Evolutionary conservation across 2,888 invertebrate species (phyloP).

Genomic region (Calameuta pallipes): DNA sequence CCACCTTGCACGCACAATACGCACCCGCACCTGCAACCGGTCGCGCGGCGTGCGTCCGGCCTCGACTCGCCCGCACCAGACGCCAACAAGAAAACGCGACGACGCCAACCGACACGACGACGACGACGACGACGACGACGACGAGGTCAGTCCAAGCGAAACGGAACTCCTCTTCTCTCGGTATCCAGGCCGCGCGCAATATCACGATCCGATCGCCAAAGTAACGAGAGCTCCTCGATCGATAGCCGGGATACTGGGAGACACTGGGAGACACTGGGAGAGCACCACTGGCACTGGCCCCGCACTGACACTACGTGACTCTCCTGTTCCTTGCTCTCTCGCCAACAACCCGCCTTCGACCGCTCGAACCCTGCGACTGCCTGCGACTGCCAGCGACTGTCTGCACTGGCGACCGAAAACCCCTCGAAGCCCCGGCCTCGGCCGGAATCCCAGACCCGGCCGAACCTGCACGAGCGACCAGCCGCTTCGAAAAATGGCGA

Average conservation of each 20-base stretch:
- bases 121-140: neutral
- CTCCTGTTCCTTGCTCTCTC: conserved; percentile 24
- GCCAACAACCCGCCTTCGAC: conserved; percentile 36
- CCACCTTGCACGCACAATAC: conserved; percentile 8
- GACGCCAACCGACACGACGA: neutral
- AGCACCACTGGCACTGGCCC: conserved; percentile 2
- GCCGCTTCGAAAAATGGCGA: conserved; percentile 27
- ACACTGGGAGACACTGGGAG: neutral
- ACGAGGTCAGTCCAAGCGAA: neutral
- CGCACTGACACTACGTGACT: conserved; percentile 3
- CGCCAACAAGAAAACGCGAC: neutral
- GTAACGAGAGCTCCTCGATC: conserved; percentile 1
- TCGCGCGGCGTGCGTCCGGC: conserved; percentile 11
- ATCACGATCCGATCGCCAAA: conserved; percentile 1
- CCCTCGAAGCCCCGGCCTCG: conserved; percentile 43
- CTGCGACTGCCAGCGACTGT: conserved; percentile 42
- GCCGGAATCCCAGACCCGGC: conserved; percentile 49
- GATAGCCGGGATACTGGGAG: neutral
- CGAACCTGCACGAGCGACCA: conserved; percentile 37
- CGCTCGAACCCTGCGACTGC: conserved; percentile 43
- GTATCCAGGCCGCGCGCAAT: neutral
- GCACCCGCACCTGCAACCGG: conserved; percentile 42
- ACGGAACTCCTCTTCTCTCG: neutral
- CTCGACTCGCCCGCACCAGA: neutral
- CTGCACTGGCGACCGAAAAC: conserved; percentile 35